phyloP scores from a whole-genome alignment of 2,888 invertebrate genomes.

The Epistrophe eligans region DNA sequence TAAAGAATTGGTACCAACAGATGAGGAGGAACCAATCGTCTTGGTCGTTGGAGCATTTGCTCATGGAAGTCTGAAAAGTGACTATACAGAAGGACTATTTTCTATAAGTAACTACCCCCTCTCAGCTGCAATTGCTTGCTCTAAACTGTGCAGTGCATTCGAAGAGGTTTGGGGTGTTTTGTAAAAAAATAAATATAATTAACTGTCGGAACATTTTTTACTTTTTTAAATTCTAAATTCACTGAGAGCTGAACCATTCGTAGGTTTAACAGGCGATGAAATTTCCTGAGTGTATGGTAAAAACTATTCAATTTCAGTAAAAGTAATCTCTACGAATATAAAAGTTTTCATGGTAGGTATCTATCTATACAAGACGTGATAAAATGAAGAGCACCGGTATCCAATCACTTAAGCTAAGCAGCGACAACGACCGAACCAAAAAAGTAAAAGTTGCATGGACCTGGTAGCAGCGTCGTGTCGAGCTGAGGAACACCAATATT shows the following conservation, averaged over 20 bases:
- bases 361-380: too few species aligned
- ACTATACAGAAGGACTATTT: constrained; percentile 95
- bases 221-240: neutral
- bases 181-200: constrained; percentile 62
- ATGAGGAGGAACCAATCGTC: constrained; percentile 93
- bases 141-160: constrained; percentile 96
- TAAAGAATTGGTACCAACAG: constrained; percentile 90
- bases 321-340: too few species aligned
- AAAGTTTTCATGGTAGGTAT: too few species aligned
- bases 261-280: too few species aligned
- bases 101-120: constrained; percentile 98
- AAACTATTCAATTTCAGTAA: too few species aligned
- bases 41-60: constrained; percentile 98
- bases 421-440: too few species aligned
- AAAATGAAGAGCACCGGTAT: too few species aligned
- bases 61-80: constrained; percentile 94
- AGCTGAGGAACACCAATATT: too few species aligned
- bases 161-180: constrained; percentile 96
- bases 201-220: neutral
- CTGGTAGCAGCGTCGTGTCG: too few species aligned
- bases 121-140: constrained; percentile 97
- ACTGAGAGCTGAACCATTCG: neutral
- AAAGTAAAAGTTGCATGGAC: too few species aligned
- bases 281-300: too few species aligned
- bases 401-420: too few species aligned